Evolutionary conservation across 2,113 vertebrate species (phyloP).

Genomic region (Muntiacus reevesi): DNA sequence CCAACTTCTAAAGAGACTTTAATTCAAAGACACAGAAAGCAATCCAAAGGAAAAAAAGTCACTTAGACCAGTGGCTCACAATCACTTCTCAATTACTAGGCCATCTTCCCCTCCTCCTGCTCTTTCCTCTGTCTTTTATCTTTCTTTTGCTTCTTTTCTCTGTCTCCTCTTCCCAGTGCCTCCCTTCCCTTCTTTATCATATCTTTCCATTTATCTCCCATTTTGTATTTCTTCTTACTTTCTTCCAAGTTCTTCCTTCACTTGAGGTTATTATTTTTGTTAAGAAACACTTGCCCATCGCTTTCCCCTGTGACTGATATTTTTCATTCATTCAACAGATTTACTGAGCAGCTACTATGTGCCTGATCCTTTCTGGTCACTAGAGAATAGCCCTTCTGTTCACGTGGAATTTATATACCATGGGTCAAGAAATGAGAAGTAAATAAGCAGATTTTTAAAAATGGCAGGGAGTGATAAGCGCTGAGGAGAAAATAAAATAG

Average conservation of each 20-base stretch:
- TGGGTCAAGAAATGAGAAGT: background rate
- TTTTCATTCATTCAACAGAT: background rate
- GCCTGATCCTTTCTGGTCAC: background rate
- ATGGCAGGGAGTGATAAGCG: background rate
- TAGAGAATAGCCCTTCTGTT: background rate
- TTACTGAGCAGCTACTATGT: background rate
- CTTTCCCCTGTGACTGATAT: background rate
- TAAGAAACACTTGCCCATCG: background rate
- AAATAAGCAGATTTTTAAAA: background rate
- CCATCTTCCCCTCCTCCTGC: background rate
- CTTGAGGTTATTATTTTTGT: background rate
- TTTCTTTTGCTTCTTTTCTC: background rate
- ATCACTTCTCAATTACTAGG: background rate
- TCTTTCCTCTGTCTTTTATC: background rate
- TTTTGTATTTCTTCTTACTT: background rate
- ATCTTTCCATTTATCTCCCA: background rate
- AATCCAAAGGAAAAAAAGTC: background rate
- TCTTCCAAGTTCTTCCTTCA: background rate
- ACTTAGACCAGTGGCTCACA: background rate
- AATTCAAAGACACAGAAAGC: background rate
- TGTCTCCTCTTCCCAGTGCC: background rate
- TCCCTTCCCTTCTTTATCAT: background rate
- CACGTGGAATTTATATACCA: background rate
- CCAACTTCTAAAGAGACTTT: background rate
- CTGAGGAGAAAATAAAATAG: background rate